A percentile compares a stretch with the other conserved stretches of the same genome.
These are phyloP conservation scores for Wiebesia pumilae DNA, from an alignment of 1,140 invertebrate species.

Conservation along the genomic window DNA sequence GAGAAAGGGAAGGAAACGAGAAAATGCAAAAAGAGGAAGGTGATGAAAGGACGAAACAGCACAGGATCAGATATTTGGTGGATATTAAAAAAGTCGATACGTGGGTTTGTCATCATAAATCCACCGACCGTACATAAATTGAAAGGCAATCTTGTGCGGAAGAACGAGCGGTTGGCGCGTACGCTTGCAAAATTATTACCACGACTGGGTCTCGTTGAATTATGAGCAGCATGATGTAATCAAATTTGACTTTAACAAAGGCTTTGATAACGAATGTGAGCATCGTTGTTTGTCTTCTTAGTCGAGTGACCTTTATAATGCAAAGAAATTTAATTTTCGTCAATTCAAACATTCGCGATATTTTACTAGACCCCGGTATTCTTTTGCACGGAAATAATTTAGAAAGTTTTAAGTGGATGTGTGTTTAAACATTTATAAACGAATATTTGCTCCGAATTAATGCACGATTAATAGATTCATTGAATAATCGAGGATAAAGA, in stretches of 20 bases:
- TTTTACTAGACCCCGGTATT: no score
- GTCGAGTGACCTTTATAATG: not conserved
- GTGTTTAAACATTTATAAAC: not conserved
- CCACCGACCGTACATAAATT: conserved; percentile 55
- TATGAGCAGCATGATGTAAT: conserved; percentile 59
- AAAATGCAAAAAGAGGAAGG: conserved; percentile 22
- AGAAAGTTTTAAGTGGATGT: no score
- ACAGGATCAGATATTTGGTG: conserved; percentile 13
- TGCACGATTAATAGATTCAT: not conserved
- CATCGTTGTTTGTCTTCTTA: not conserved
- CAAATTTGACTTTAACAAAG: conserved; percentile 58
- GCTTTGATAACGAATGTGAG: conserved; percentile 54
- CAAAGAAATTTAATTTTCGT: conserved; percentile 25
- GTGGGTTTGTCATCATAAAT: conserved; percentile 58
- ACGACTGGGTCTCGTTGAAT: conserved; percentile 54
- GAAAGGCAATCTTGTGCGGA: conserved; percentile 60
- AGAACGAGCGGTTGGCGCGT: not conserved
- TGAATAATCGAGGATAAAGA: not conserved
- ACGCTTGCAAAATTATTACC: conserved; percentile 32
- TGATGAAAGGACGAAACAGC: conserved; percentile 21
- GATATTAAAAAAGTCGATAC: conserved; percentile 58
- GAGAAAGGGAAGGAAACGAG: not conserved
- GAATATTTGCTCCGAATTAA: not conserved
- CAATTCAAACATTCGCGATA: no score
- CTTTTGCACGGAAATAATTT: no score